phyloP scores from a whole-genome alignment of 2,888 invertebrate species.

The Melinaea menophilus region DNA sequence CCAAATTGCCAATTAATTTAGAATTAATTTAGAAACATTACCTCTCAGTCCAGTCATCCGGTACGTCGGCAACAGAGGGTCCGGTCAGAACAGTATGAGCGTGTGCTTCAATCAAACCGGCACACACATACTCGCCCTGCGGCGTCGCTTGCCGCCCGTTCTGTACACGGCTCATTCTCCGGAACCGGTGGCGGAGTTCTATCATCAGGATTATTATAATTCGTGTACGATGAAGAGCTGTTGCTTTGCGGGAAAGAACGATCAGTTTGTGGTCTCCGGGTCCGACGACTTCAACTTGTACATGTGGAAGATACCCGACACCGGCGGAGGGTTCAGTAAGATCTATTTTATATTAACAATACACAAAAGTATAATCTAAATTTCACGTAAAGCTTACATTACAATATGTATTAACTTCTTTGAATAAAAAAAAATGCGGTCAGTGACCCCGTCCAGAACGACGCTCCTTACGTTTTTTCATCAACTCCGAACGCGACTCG shows the following conservation, averaged over 20 bases:
- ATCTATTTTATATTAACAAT: too few species aligned
- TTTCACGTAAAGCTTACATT: too few species aligned
- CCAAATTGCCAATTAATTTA: neutral
- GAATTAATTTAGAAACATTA: constrained; percentile 8
- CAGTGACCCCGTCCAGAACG: too few species aligned
- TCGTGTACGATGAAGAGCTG: constrained; percentile 99
- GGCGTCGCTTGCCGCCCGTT: constrained; percentile 92
- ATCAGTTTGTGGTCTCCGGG: constrained; percentile 93
- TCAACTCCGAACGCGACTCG: too few species aligned
- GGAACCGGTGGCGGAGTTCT: constrained; percentile 89
- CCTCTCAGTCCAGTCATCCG: constrained; percentile 81
- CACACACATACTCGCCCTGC: constrained; percentile 86
- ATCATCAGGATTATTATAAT: constrained; percentile 94
- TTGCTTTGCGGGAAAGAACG: constrained; percentile 92
- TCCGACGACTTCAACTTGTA: constrained; percentile 97
- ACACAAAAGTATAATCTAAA: too few species aligned
- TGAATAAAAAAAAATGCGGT: too few species aligned
- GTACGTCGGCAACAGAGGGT: constrained; percentile 81
- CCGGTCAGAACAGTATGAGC: constrained; percentile 90
- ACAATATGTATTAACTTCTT: too few species aligned
- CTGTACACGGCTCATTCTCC: constrained; percentile 84
- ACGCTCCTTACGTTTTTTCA: too few species aligned
- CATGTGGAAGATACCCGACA: constrained; percentile 92
- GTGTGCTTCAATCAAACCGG: constrained; percentile 92
- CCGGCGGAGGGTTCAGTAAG: constrained; percentile 59